Conservation (phyloP, 2,888 invertebrate species). For the Encarsia formosa region DNA sequence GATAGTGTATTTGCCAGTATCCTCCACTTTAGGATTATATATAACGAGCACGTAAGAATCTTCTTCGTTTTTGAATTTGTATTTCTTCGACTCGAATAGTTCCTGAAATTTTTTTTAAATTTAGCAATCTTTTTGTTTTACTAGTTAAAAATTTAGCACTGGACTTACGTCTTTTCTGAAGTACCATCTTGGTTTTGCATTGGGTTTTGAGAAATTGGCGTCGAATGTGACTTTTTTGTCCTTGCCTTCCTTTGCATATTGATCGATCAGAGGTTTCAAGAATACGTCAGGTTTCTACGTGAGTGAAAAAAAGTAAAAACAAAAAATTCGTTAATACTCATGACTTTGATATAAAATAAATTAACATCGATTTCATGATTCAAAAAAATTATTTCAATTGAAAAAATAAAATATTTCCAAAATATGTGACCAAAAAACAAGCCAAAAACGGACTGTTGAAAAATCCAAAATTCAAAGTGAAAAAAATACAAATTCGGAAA, state of each 20-base stretch:
- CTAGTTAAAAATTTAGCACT: too few relatives aligned
- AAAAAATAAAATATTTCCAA: slow-evolving; percentile 17
- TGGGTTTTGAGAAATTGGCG: slow-evolving; percentile 94
- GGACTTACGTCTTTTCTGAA: slow-evolving; percentile 86
- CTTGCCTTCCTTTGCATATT: slow-evolving; percentile 91
- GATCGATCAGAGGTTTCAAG: slow-evolving; percentile 90
- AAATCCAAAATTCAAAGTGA: too few relatives aligned
- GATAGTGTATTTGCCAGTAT: slow-evolving; percentile 93
- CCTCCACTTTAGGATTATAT: slow-evolving; percentile 87
- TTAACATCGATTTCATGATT: neutral
- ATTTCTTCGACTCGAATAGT: slow-evolving; percentile 92
- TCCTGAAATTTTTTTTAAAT: slow-evolving; percentile 63
- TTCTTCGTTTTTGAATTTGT: slow-evolving; percentile 90
- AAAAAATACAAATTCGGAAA: slow-evolving; percentile 14
- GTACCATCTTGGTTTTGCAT: slow-evolving; percentile 88
- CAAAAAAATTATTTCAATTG: slow-evolving; percentile 4
- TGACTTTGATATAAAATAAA: neutral
- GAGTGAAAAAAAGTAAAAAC: slow-evolving; percentile 14
- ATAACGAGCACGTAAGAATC: slow-evolving; percentile 89
- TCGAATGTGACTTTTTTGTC: slow-evolving; percentile 93
- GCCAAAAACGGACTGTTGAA: too few relatives aligned
- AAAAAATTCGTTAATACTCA: slow-evolving; percentile 1
- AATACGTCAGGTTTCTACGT: slow-evolving; percentile 87
- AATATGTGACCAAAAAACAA: too few relatives aligned
- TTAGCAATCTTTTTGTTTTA: neutral